Conservation (phyloP, 2,888 invertebrate species). For the Dicranocentrus wangi region DNA sequence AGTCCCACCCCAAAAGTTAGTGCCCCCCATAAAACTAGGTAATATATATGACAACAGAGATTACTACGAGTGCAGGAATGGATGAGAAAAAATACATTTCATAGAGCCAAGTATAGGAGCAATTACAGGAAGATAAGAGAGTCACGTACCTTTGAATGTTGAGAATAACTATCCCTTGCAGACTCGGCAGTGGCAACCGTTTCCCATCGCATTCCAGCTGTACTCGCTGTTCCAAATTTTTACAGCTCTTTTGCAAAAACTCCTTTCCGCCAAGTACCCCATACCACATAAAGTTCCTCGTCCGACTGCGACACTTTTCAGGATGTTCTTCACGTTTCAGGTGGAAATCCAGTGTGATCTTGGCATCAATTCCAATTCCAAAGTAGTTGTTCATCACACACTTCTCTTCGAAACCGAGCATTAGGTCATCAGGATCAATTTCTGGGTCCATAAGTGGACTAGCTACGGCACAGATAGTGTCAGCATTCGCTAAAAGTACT, state of each 20-base stretch:
- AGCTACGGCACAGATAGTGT: constrained; percentile 96
- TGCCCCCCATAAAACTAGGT: constrained; percentile 96
- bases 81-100: neutral
- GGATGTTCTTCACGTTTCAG: constrained; percentile 97
- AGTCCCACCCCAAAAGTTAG: constrained; percentile 97
- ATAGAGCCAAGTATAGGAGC: too few species aligned
- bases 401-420: constrained; percentile 82
- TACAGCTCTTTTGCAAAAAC: constrained; percentile 87
- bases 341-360: constrained; percentile 97
- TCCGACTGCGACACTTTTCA: constrained; percentile 94
- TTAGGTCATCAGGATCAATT: constrained; percentile 70
- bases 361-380: constrained; percentile 98
- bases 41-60: constrained; percentile 4
- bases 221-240: constrained; percentile 95
- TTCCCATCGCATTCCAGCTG: constrained; percentile 97
- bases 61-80: neutral
- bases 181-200: constrained; percentile 92
- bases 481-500: constrained; percentile 91
- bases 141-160: constrained; percentile 94
- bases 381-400: constrained; percentile 99
- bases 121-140: too few species aligned
- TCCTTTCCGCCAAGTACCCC: constrained; percentile 79
- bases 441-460: constrained; percentile 92
- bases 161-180: constrained; percentile 96
- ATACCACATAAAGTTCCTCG: constrained; percentile 96